phyloP scores from a whole-genome alignment of 2,888 invertebrate genomes.

The Tipula lateralis region DNA sequence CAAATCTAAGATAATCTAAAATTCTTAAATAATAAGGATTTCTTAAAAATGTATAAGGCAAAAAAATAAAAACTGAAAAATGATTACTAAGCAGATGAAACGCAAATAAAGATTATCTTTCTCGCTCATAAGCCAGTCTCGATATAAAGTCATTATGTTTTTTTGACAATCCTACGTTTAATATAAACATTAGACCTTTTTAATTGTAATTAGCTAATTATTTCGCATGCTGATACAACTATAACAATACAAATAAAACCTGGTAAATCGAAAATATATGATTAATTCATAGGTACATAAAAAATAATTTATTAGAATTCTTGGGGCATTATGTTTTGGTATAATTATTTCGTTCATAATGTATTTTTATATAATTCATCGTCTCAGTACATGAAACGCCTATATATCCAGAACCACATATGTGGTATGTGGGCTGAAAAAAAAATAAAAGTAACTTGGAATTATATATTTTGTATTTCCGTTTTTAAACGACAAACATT shows the following conservation, averaged over 20 bases:
- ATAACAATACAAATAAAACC: background rate
- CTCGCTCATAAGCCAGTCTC: background rate
- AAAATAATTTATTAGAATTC: background rate
- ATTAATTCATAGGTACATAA: background rate
- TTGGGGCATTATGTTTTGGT: background rate
- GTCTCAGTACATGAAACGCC: too few species aligned
- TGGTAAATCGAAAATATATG: background rate
- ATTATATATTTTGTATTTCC: background rate
- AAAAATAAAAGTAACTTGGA: background rate
- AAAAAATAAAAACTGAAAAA: background rate
- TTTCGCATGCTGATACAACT: background rate
- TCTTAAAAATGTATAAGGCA: background rate
- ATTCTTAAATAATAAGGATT: background rate
- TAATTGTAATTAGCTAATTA: background rate
- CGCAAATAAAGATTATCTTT: background rate
- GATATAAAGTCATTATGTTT: background rate
- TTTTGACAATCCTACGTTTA: background rate
- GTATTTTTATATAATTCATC: background rate
- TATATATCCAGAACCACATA: background rate
- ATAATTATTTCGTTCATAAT: background rate
- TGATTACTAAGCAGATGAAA: background rate
- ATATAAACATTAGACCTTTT: background rate
- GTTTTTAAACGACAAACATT: background rate
- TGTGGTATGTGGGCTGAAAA: background rate
- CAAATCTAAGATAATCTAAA: conserved; percentile 11